Evolutionary conservation across 2,888 invertebrate species (phyloP), one percentile per base, ranked within the genome.

Genomic region (Anoplius nigerrimus): DNA sequence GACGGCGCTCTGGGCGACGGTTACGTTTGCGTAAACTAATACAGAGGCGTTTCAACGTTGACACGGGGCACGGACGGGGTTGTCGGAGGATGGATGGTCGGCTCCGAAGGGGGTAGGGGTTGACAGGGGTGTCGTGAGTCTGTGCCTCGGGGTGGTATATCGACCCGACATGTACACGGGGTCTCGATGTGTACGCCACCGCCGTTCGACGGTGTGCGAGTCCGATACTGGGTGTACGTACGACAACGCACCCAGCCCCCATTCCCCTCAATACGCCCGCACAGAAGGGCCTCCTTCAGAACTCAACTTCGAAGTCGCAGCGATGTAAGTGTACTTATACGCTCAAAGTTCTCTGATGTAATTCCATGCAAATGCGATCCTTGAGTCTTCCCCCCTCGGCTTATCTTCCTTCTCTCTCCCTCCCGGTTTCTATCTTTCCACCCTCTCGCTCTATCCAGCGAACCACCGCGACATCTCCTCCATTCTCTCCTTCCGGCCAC

Each of bases 121-220:
- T 72, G 76, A 77, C 79, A 74, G 79, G 71, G 78, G 71, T 72
- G 77, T 80, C 76, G 77, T 56, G 74, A 61, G 74, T 68, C 74
- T 61, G 71, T 72, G 75, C 74, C 75, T 78, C 70, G 60, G 71
- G 71, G 69, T 66, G 64, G 74, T 78, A 76, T 80, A 82, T 82
- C 81, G 82, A 82, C 75, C 80, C 79, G 57, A 18, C 55, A 18
- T 52, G 21, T 34, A 34, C 61, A 45, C 54, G 46, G 59, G 48
- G 46, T 43, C n/a, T 52, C 64, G 53, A 46, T 46, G 66, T 55
- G 55, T 64, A 64, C 52, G 63, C 42, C 46, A 59, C 42, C 48
- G 15, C 42, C 53, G 21, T 3, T 34, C 15, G 52, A 34, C n/a
- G 16, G 16, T 62, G 18, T 8, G n/a, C 34, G 16, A n/a, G n/a